Percentiles rank a stretch among this genome's conserved stretches.
phyloP scores from a whole-genome alignment of 2,797 vertebrate genomes.

The Enteromius mattozi region DNA sequence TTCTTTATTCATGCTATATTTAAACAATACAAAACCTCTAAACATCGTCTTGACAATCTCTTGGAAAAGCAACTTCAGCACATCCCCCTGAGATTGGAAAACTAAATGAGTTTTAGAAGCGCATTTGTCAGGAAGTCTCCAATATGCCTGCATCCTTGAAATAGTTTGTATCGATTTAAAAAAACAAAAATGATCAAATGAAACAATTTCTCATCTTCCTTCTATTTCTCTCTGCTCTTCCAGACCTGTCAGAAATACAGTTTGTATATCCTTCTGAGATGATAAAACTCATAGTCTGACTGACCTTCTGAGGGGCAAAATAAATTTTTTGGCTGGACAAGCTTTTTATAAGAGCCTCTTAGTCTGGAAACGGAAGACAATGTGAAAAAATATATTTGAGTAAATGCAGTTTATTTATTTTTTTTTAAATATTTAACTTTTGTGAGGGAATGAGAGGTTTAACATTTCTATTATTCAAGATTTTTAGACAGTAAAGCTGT shows the following conservation, averaged over 20 bases:
- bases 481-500: background rate
- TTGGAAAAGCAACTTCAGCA: background rate
- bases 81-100: background rate
- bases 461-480: background rate
- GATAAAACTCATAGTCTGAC: background rate
- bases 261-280: background rate
- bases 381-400: background rate
- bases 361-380: background rate
- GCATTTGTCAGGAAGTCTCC: background rate
- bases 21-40: background rate
- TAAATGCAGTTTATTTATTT: background rate
- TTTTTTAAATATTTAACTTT: background rate
- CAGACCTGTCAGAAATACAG: constrained; percentile 10
- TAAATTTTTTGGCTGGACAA: background rate
- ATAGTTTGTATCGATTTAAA: background rate
- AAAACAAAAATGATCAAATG: background rate
- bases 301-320: constrained; percentile 17
- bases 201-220: constrained; percentile 15
- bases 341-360: background rate
- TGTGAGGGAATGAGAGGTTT: background rate
- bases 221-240: background rate
- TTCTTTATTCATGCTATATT: background rate
- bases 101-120: constrained; percentile 25
- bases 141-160: background rate
- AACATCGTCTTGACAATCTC: background rate